Conservation (phyloP, 2,113 vertebrate species). For the Bubo bubo region DNA sequence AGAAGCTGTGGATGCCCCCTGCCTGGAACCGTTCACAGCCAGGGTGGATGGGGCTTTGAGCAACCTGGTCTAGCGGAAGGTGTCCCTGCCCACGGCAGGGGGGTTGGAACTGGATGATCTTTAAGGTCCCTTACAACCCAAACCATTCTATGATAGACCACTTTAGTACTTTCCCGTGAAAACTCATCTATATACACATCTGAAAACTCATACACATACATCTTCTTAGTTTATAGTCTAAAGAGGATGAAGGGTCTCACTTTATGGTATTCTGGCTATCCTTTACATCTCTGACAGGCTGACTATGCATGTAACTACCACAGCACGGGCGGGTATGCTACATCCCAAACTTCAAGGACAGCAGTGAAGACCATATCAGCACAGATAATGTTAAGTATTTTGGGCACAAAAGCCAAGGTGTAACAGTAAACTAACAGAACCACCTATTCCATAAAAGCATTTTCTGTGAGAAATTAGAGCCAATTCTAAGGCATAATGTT, state of each 20-base stretch:
- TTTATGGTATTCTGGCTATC: background rate
- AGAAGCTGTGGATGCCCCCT: no score
- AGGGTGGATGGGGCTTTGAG: no score
- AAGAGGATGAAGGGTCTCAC: background rate
- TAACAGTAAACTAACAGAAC: background rate
- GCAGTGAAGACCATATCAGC: background rate
- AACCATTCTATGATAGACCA: background rate
- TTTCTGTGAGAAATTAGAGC: background rate
- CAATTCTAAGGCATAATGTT: background rate
- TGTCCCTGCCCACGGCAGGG: no score
- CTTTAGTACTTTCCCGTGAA: background rate
- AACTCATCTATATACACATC: fast-evolving
- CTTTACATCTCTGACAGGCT: background rate
- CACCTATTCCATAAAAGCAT: background rate
- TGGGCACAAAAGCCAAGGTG: background rate
- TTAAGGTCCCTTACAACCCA: no score
- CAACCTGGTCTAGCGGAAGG: no score
- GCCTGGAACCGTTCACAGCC: no score
- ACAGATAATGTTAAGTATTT: background rate
- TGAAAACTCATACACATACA: background rate
- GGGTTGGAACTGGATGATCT: no score
- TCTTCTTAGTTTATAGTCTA: background rate
- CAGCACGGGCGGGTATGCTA: fast-evolving
- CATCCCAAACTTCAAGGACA: background rate
- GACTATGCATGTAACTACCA: background rate